Evolutionary conservation across 2,113 vertebrate genomes (phyloP).

Genomic region (Brachirus orientalis): DNA sequence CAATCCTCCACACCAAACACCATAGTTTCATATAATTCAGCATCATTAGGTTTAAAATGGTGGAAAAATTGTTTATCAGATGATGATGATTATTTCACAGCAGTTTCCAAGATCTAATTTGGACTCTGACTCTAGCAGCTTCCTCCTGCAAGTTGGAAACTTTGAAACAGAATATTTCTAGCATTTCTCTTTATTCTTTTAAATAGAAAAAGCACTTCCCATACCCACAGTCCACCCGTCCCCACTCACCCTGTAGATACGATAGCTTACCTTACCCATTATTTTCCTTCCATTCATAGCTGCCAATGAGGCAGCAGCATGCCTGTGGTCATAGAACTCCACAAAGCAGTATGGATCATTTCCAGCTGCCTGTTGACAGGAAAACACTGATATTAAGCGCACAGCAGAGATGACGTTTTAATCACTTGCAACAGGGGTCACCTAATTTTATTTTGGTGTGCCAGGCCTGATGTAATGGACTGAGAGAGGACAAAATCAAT

Average conservation of each 20-base stretch:
- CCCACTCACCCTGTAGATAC: constrained; percentile 85
- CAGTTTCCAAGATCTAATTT: background rate
- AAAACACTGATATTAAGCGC: constrained; percentile 49
- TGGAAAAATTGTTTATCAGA: background rate
- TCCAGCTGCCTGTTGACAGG: constrained; percentile 88
- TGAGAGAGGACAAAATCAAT: background rate
- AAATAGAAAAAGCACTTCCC: background rate
- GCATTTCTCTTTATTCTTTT: background rate
- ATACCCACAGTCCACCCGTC: constrained; percentile 49
- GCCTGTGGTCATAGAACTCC: constrained; percentile 98
- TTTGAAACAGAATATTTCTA: background rate
- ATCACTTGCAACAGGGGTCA: constrained; percentile 9
- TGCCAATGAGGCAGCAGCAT: constrained; percentile 94
- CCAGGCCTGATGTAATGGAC: background rate
- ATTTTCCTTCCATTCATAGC: constrained; percentile 99
- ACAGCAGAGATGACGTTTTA: constrained; percentile 2
- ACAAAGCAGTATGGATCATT: constrained; percentile 99
- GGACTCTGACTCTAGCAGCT: background rate
- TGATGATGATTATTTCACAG: background rate
- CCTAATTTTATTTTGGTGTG: constrained; percentile 1
- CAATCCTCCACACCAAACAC: no score
- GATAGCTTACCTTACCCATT: constrained; percentile 99
- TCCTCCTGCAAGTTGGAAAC: background rate
- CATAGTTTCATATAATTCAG: background rate
- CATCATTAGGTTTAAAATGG: background rate